Conservation (phyloP, 2,113 vertebrate species). For the Corydoras maculifer region DNA sequence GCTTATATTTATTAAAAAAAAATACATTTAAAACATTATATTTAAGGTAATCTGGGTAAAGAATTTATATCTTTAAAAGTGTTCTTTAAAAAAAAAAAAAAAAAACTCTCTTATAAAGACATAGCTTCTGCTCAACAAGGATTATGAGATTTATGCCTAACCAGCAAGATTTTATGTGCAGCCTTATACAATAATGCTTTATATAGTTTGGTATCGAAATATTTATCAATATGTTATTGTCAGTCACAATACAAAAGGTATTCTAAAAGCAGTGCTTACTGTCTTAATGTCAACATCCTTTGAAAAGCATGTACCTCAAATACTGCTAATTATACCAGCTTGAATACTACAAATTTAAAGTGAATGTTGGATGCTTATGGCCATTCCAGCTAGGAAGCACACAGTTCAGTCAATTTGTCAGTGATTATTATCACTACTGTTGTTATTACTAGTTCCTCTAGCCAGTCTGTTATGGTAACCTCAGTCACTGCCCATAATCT, state of each 20-base stretch:
- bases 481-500: conserved; percentile 57
- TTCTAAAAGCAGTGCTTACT: conserved; percentile 21
- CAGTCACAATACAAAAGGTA: conserved; percentile 20
- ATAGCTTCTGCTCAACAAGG: too few relatives aligned
- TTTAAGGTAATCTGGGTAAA: too few relatives aligned
- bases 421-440: conserved; percentile 75
- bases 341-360: conserved; percentile 2
- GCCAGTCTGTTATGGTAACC: conserved; percentile 71
- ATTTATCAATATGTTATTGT: too few relatives aligned
- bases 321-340: conserved; percentile 49
- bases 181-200: too few relatives aligned
- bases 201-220: too few relatives aligned
- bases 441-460: conserved; percentile 70
- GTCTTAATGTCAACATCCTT: conserved; percentile 28
- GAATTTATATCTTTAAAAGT: too few relatives aligned
- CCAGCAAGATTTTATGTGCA: too few relatives aligned
- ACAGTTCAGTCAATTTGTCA: conserved; percentile 72
- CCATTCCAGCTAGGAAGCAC: conserved; percentile 59
- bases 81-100: too few relatives aligned
- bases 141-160: too few relatives aligned
- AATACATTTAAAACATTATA: too few relatives aligned
- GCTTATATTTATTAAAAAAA: too few relatives aligned
- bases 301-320: conserved; percentile 29
- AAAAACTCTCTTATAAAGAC: too few relatives aligned
- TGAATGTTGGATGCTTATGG: conserved; percentile 44